Percentiles rank a stretch among this genome's conserved stretches.
These are phyloP conservation scores for Chrysomela aeneicollis DNA, from an alignment of 2,888 invertebrate genomes.

Conservation along the genomic window DNA sequence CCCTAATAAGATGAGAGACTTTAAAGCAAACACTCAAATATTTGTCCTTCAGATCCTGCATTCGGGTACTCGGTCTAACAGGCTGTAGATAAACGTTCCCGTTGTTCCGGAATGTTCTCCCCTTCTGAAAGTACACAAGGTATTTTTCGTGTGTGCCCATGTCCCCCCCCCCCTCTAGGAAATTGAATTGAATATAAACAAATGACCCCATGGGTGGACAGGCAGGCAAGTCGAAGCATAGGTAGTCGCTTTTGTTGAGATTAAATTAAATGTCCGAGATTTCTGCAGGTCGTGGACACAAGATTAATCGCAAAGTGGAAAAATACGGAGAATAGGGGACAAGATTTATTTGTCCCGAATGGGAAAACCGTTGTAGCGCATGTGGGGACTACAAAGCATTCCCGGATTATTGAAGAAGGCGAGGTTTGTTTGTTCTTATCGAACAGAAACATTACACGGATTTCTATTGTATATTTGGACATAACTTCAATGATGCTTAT, in stretches of 20 bases:
- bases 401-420: not conserved
- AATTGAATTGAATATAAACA: slow-evolving; percentile 42
- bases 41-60: slow-evolving; percentile 35
- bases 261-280: slow-evolving; percentile 30
- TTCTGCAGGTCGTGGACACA: not conserved
- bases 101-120: slow-evolving; percentile 10
- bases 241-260: slow-evolving; percentile 29
- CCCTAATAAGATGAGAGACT: slow-evolving; percentile 54
- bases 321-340: not conserved
- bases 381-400: not conserved
- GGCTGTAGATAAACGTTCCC: slow-evolving; percentile 26
- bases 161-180: slow-evolving; percentile 26
- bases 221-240: slow-evolving; percentile 18
- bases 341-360: not conserved
- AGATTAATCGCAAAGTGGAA: slow-evolving; percentile 15
- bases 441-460: too few species aligned
- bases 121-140: not conserved
- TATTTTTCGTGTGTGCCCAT: slow-evolving; percentile 5
- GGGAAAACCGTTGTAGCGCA: not conserved
- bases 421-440: not conserved
- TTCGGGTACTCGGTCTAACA: slow-evolving; percentile 21
- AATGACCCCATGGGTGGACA: slow-evolving; percentile 28
- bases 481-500: too few species aligned
- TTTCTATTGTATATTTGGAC: too few species aligned
- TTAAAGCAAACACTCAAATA: slow-evolving; percentile 48